Conservation (phyloP, 2,797 vertebrate species). For the Pipistrellus pygmaeus region DNA sequence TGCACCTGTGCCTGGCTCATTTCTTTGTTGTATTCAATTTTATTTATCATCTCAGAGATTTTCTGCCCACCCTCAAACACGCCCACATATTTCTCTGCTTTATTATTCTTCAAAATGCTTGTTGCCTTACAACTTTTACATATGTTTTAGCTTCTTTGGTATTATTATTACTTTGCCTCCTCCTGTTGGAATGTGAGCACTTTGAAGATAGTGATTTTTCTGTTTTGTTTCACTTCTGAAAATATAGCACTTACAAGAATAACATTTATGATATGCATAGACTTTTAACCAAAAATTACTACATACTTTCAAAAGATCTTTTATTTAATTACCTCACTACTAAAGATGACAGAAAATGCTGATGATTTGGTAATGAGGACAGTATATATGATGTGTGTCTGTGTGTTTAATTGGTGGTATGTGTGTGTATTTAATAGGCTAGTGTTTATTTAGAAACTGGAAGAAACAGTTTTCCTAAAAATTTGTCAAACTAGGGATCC, state of each 20-base stretch:
- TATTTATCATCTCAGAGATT: neutral
- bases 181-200: neutral
- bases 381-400: neutral
- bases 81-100: neutral
- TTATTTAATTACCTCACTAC: neutral
- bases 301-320: neutral
- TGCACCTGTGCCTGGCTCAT: neutral
- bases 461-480: neutral
- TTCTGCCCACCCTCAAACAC: neutral
- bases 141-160: neutral
- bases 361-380: neutral
- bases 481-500: neutral
- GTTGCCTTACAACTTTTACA: neutral
- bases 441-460: neutral
- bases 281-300: neutral
- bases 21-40: neutral
- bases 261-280: neutral
- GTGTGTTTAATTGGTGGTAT: neutral
- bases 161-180: neutral
- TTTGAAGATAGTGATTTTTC: neutral
- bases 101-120: neutral
- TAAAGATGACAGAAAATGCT: neutral
- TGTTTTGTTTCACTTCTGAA: neutral
- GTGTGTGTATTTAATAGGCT: neutral
- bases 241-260: neutral